Conservation (phyloP, 1,140 invertebrate genomes). For the Drosophila lacertosa region DNA sequence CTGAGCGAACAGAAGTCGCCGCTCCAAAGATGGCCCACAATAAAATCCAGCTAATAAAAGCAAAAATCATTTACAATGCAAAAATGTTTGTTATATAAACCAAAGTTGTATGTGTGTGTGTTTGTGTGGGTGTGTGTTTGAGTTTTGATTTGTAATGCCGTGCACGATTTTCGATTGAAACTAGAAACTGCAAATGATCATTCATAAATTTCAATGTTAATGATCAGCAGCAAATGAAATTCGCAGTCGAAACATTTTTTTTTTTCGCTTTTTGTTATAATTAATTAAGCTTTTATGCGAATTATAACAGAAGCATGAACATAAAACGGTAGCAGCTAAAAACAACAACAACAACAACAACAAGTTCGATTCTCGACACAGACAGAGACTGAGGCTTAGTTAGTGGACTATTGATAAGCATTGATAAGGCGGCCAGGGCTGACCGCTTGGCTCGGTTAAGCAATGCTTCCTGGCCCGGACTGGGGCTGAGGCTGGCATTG, state of each 20-base stretch:
- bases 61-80: constrained; percentile 34
- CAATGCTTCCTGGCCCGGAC: constrained; percentile 53
- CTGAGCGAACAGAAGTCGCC: not conserved
- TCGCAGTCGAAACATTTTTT: constrained; percentile 50
- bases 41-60: constrained; percentile 28
- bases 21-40: constrained; percentile 40
- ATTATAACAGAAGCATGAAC: constrained; percentile 30
- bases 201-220: constrained; percentile 71
- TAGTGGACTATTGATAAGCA: constrained; percentile 47
- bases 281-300: constrained; percentile 71
- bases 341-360: constrained; percentile 27
- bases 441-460: not conserved
- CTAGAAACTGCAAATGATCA: constrained; percentile 46
- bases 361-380: constrained; percentile 31
- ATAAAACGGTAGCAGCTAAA: constrained; percentile 17
- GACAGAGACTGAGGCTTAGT: constrained; percentile 12
- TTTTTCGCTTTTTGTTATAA: constrained; percentile 42
- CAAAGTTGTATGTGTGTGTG: constrained; percentile 13
- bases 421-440: constrained; percentile 70
- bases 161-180: constrained; percentile 50
- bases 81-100: constrained; percentile 55
- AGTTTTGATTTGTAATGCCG: constrained; percentile 41
- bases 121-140: constrained; percentile 27
- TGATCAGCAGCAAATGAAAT: constrained; percentile 46
- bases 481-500: constrained; percentile 68